Conservation (phyloP, 2,797 vertebrate species). For the Alauda arvensis region DNA sequence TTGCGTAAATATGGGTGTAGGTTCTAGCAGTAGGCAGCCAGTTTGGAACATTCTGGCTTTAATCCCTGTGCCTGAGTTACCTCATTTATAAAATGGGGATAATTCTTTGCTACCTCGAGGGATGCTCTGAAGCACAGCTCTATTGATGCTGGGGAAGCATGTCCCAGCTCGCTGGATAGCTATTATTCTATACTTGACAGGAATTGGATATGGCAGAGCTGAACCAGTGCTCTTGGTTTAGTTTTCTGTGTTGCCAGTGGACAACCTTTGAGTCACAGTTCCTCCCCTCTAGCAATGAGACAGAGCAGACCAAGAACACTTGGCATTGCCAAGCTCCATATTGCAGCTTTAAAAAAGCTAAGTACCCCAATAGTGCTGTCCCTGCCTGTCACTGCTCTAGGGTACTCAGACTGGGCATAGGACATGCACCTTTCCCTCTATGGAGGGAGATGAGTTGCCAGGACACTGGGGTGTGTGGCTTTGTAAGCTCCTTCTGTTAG, state of each 20-base stretch:
- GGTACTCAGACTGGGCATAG: background rate
- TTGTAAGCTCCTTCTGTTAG: background rate
- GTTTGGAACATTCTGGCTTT: conserved; percentile 46
- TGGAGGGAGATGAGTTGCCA: background rate
- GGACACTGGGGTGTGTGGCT: background rate
- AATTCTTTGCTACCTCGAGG: conserved; percentile 62
- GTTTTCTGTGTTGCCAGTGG: background rate
- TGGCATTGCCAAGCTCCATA: background rate
- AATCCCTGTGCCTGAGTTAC: conserved; percentile 46
- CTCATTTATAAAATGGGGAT: conserved; percentile 51
- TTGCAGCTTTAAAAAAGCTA: background rate
- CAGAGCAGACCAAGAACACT: background rate
- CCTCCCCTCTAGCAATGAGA: background rate
- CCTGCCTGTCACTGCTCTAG: background rate
- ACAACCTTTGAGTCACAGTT: background rate
- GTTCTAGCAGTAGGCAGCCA: conserved; percentile 33
- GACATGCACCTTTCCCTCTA: background rate
- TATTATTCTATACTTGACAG: conserved; percentile 32
- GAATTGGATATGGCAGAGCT: conserved; percentile 1
- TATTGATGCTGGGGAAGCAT: conserved; percentile 38
- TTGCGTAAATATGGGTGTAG: conserved; percentile 57
- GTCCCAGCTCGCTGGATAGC: conserved; percentile 32
- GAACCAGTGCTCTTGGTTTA: conserved; percentile 18
- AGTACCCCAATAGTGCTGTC: background rate
- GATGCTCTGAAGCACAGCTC: conserved; percentile 39